Evolutionary conservation across 2,888 invertebrate genomes (phyloP).

Genomic region (Leptinotarsa rubiginosa): DNA sequence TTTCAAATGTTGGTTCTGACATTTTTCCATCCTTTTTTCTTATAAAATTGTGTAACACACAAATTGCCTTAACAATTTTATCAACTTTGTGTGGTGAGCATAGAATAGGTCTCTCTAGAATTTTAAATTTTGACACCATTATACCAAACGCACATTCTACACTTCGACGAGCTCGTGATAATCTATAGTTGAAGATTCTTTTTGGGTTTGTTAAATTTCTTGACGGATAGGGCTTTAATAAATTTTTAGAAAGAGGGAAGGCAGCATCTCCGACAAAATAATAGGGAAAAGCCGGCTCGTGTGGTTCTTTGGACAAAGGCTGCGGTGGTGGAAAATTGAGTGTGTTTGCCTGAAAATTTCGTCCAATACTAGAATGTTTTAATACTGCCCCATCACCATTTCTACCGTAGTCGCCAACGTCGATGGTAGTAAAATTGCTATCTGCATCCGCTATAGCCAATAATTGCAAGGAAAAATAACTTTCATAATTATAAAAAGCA

Average conservation of each 20-base stretch:
- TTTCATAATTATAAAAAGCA: conserved; percentile 2
- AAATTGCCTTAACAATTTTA: conserved; percentile 10
- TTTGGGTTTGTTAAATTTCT: conserved; percentile 16
- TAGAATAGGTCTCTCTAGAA: conserved; percentile 24
- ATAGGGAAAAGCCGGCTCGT: not conserved
- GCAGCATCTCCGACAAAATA: conserved; percentile 20
- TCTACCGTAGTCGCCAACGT: conserved; percentile 15
- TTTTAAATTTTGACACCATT: conserved; percentile 38
- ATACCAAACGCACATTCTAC: conserved; percentile 30
- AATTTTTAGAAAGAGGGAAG: conserved; percentile 6
- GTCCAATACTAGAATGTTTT: not conserved
- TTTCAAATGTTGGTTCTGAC: not conserved
- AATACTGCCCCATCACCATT: conserved; percentile 11
- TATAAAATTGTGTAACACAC: conserved; percentile 15
- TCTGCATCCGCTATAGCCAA: conserved; percentile 24
- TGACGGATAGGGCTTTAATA: conserved; percentile 21
- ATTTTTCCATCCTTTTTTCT: not conserved
- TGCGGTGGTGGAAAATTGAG: not conserved
- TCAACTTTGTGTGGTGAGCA: conserved; percentile 5
- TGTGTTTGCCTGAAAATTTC: not conserved
- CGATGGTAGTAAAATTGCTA: conserved; percentile 5
- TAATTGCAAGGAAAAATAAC: conserved; percentile 13
- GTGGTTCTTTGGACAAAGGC: not conserved
- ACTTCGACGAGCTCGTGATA: not conserved
- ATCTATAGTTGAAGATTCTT: conserved; percentile 17